Conservation (phyloP, 2,888 invertebrate genomes). For the Tanypteryx hageni region DNA sequence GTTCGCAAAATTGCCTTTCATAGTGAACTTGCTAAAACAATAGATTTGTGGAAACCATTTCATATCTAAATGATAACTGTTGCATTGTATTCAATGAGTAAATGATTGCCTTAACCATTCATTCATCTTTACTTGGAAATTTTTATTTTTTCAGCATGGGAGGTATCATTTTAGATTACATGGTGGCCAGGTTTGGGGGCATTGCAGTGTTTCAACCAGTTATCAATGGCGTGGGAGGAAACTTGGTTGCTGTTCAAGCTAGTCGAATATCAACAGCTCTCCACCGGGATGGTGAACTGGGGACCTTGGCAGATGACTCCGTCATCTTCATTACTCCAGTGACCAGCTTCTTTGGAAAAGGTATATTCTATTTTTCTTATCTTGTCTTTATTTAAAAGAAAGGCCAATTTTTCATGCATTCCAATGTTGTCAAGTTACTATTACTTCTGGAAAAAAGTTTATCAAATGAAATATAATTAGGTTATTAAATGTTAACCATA, state of each 20-base stretch:
- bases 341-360: slow-evolving; percentile 81
- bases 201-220: slow-evolving; percentile 90
- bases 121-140: slow-evolving; percentile 67
- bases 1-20: background rate
- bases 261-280: slow-evolving; percentile 86
- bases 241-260: slow-evolving; percentile 87
- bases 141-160: slow-evolving; percentile 77
- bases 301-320: slow-evolving; percentile 78
- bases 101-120: background rate
- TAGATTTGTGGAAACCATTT: background rate
- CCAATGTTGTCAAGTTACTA: no score
- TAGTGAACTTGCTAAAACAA: background rate
- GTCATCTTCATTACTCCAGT: slow-evolving; percentile 79
- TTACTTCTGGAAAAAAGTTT: no score
- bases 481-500: no score
- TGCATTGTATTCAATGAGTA: no score
- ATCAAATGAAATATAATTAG: no score
- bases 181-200: slow-evolving; percentile 82
- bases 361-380: slow-evolving; percentile 70
- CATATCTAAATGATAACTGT: no score
- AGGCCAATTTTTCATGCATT: no score
- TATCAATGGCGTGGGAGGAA: slow-evolving; percentile 89
- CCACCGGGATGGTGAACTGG: slow-evolving; percentile 81
- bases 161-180: slow-evolving; percentile 84
- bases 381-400: no score